Evolutionary conservation across 2,113 vertebrate species (phyloP).

Genomic region (Atherinomorus stipes): DNA sequence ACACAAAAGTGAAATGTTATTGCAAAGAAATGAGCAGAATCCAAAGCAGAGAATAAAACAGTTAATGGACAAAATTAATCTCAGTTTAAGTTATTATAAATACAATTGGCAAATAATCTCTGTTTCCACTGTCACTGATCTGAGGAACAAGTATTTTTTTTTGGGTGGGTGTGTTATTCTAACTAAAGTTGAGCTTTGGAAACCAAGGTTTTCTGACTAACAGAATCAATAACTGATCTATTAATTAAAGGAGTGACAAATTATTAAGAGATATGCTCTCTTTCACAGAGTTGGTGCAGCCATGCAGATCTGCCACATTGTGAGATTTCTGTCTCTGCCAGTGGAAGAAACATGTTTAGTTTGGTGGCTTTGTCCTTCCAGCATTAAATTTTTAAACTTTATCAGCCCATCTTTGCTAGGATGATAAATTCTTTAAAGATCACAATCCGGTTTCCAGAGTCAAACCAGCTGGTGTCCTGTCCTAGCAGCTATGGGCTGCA

Average conservation of each 20-base stretch:
- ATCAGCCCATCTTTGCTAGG: too few relatives aligned
- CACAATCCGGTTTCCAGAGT: too few relatives aligned
- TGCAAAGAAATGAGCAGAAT: constrained; percentile 17
- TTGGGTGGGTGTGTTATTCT: too few relatives aligned
- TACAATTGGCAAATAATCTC: constrained; percentile 8
- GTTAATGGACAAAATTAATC: neutral
- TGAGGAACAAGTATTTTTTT: neutral
- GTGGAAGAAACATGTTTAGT: too few relatives aligned
- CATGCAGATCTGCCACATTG: neutral
- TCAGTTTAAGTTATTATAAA: neutral
- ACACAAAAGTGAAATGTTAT: constrained; percentile 40
- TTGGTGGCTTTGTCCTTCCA: neutral
- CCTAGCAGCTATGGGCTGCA: too few relatives aligned
- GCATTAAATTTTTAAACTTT: neutral
- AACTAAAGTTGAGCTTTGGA: too few relatives aligned
- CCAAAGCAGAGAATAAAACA: constrained; percentile 3
- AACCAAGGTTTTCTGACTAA: too few relatives aligned
- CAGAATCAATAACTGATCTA: neutral
- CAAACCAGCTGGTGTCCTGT: too few relatives aligned
- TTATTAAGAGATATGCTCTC: neutral
- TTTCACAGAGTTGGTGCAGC: neutral
- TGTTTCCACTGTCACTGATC: neutral
- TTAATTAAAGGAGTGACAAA: neutral
- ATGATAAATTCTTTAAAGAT: too few relatives aligned
- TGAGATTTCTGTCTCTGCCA: neutral